A percentile compares a stretch with the other conserved stretches of the same genome.
Evolutionary conservation across 2,113 vertebrate genomes (phyloP).

Genomic region (Cyrtonyx montezumae): DNA sequence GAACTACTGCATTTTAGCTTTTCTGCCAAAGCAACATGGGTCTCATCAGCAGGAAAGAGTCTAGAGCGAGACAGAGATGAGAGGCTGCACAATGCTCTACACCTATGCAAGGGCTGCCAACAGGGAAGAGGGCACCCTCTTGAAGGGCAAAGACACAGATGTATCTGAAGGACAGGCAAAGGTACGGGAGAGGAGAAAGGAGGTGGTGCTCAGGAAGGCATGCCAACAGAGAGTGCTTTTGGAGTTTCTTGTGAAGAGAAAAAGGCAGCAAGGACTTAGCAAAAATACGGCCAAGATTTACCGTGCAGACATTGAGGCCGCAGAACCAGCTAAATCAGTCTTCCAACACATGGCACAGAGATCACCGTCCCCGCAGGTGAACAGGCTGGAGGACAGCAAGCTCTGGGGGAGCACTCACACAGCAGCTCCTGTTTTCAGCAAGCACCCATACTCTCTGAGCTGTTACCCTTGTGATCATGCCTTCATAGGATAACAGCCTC

Average conservation of each 20-base stretch:
- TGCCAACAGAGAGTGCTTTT: not conserved
- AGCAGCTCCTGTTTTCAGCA: not conserved
- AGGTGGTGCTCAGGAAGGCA: not conserved
- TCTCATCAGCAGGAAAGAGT: conserved; percentile 70
- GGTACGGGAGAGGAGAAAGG: not conserved
- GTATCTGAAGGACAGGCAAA: conserved; percentile 63
- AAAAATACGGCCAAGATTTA: not conserved
- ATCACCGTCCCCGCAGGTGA: not conserved
- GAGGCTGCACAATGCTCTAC: conserved; percentile 33
- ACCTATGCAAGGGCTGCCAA: conserved; percentile 70
- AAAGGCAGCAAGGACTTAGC: not conserved
- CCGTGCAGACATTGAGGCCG: rapidly evolving
- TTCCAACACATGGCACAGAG: not conserved
- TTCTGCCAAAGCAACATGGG: conserved; percentile 73
- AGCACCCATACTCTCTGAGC: not conserved
- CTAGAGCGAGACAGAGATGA: conserved; percentile 43
- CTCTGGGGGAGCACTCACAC: not conserved
- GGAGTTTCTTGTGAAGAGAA: not conserved
- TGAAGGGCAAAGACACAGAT: conserved; percentile 69
- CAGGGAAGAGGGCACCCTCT: conserved; percentile 63
- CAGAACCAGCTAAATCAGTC: not conserved
- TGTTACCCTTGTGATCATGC: not conserved
- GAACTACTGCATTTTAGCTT: conserved; percentile 72
- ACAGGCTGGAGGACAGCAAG: not conserved
- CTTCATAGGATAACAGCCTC: not conserved